Base-by-base conservation (phyloP, 2,888 invertebrate genomes). In the Catocala nupta region DNA sequence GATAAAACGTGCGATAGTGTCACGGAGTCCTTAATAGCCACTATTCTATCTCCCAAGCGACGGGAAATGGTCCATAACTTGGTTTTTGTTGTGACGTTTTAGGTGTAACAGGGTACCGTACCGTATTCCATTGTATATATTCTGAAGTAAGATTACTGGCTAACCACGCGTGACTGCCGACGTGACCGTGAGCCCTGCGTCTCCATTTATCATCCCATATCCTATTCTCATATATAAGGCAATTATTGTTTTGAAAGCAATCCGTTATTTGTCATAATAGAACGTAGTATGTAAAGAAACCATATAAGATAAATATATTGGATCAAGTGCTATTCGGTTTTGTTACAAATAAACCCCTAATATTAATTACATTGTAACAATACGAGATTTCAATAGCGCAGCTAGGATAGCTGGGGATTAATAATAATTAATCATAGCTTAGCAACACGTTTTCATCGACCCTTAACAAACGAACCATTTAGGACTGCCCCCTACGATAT, bases 121-220 rank as follows among this genome's bases (percentile, higher is more conserved):
- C 16, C 39, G 12, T 39, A 45, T 64, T 56, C 66, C 64, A 70
- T 70, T 70, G 57, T 61, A 49, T 45, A 66, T 65, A 71, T 76
- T 62, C 55, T 25, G 55, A 53, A 68, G 73, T 59, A 61, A 69
- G 68, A 74, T 72, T 75, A 68, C 67, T 68, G 74, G 55, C 47
- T 73, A 68, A 64, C 78, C 68, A 75, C 68, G 78, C 81, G 79
- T 74, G 73, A 73, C 74, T 65, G 71, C 55, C 64, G 75, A 78
- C 80, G 75, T 78, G 81, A 81, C 81, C 73, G 71, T 63, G 58
- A 56, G 56, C 66, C 66, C 57, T 61, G 10, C 68, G 64, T 67
- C 68, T 57, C 69, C 68, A 81, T 80, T 81, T 78, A 81, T 81
- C 78, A 81, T 70, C 54, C 67, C 56, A 52, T 63, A 73, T 64